Base-by-base conservation (phyloP, 2,113 vertebrate species). In the Brachyhypopomus occidentalis region DNA sequence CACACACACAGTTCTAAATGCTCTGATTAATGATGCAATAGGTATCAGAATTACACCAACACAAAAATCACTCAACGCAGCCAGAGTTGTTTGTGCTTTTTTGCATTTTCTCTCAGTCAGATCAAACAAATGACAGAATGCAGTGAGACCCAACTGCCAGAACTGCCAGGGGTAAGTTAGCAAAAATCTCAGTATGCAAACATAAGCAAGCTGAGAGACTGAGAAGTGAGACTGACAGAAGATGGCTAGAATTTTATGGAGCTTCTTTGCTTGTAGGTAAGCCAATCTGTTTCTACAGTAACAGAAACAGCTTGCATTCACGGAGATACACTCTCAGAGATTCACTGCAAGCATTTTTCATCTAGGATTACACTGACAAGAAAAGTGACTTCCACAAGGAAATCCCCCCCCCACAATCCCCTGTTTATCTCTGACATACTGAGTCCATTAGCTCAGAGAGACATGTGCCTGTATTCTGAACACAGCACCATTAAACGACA, bases 311-410 rank as follows among this genome's bases (percentile, higher is more conserved):
- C 20, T 27, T 27, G 22, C 48, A 66, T 72, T 78, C 56, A 77
- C 72, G 58, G 38, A 12, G 72, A 84, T 75, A 76, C n/a, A 66
- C 63, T 34, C 34, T 66, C 63, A 34, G 38, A 41, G 64, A 69
- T 36, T 69, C 66, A 70, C 66, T 70, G 36, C 66, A 70, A 4
- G 8, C n/a, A 70, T 45, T 20, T 30, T 78, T 79, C 56, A 62
- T 84, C 70, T 82, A 70, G 69, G 75, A 84, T 83, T 84, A 83
- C 85, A 58, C 23, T 5, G 63, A n/a, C 25, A 59, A 66, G 19
- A 72, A 82, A 81, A 82, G 48, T 52, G 45, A 77, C 72, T 75
- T 79, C 72, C 56, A 62, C 45, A 52, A 58, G 59, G 64, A 86
- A 82, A 84, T 79, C 75, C 36, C 74, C 36, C 74, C 71, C 30